Evolutionary conservation across 2,888 invertebrate species (phyloP).

Genomic region (Notodonta dromedarius): DNA sequence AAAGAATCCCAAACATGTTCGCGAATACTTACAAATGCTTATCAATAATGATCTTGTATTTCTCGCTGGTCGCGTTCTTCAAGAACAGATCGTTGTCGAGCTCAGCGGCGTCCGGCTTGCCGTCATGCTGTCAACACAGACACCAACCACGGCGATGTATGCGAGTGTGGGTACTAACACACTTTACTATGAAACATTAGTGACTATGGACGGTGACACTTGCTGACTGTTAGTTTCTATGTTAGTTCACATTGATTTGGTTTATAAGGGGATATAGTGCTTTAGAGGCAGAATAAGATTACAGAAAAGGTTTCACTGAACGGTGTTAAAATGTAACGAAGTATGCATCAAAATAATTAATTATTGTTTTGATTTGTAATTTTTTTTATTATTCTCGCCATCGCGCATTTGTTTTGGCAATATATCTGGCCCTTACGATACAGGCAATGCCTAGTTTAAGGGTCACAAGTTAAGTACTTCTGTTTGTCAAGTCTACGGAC

Average conservation of each 20-base stretch:
- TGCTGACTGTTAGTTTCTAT: conserved; percentile 24
- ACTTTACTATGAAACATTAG: conserved; percentile 38
- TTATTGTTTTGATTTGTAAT: too few species aligned
- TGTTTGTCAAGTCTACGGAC: too few species aligned
- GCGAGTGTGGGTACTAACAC: conserved; percentile 40
- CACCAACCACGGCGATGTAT: conserved; percentile 56
- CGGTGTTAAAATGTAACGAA: too few species aligned
- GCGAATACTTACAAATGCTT: conserved; percentile 53
- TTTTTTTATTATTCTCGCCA: too few species aligned
- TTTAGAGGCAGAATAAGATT: conserved; percentile 2
- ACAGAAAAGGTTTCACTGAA: too few species aligned
- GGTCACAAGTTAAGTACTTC: too few species aligned
- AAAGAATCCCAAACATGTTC: background rate
- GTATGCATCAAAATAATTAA: too few species aligned
- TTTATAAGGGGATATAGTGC: background rate
- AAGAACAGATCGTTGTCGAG: conserved; percentile 54
- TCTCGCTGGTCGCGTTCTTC: conserved; percentile 55
- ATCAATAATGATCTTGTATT: conserved; percentile 58
- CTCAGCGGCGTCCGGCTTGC: conserved; percentile 45
- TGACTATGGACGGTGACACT: conserved; percentile 24
- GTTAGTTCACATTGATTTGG: conserved; percentile 3
- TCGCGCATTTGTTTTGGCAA: too few species aligned
- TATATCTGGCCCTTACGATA: too few species aligned
- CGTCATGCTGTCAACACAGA: conserved; percentile 79
- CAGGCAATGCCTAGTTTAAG: too few species aligned